These are phyloP conservation scores for Cyclophora punctaria DNA, from an alignment of 2,888 invertebrate genomes.

Conservation along the genomic window DNA sequence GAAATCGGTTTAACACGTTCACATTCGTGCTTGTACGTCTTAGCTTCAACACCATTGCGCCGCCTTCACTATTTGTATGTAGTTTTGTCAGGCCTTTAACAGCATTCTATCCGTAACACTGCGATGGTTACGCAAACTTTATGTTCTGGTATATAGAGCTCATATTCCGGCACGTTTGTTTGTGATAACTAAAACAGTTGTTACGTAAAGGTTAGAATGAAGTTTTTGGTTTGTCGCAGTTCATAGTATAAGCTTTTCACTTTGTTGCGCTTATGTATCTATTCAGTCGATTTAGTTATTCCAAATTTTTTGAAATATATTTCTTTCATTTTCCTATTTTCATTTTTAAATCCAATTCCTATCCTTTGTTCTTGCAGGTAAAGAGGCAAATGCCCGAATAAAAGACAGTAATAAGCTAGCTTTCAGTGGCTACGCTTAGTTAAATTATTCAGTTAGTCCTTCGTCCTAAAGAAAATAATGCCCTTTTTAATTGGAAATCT, in stretches of 20 bases:
- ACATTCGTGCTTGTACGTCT: constrained; percentile 56
- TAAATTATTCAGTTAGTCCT: too few species aligned
- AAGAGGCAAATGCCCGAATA: constrained; percentile 18
- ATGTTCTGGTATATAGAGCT: constrained; percentile 66
- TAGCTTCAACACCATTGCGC: constrained; percentile 45
- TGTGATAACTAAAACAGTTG: constrained; percentile 33
- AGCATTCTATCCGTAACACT: constrained; percentile 26
- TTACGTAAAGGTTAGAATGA: constrained; percentile 24
- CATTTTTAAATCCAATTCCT: constrained; percentile 14
- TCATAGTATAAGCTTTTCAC: constrained; percentile 15
- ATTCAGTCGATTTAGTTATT: constrained; percentile 13
- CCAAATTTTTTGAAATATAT: constrained; percentile 2
- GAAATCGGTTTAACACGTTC: constrained; percentile 68
- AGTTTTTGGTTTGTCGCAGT: constrained; percentile 20
- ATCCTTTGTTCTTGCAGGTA: constrained; percentile 24
- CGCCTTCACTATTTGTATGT: constrained; percentile 37
- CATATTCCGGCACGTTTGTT: constrained; percentile 58
- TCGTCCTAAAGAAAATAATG: too few species aligned
- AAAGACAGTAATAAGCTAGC: background rate
- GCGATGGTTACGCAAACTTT: constrained; percentile 34
- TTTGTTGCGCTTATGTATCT: constrained; percentile 22
- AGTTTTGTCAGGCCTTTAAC: constrained; percentile 28
- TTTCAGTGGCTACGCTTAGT: background rate
- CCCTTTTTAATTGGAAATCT: too few species aligned
- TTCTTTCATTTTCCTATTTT: constrained; percentile 5